Conservation (phyloP, 2,888 invertebrate genomes). For the Hedya salicella region DNA sequence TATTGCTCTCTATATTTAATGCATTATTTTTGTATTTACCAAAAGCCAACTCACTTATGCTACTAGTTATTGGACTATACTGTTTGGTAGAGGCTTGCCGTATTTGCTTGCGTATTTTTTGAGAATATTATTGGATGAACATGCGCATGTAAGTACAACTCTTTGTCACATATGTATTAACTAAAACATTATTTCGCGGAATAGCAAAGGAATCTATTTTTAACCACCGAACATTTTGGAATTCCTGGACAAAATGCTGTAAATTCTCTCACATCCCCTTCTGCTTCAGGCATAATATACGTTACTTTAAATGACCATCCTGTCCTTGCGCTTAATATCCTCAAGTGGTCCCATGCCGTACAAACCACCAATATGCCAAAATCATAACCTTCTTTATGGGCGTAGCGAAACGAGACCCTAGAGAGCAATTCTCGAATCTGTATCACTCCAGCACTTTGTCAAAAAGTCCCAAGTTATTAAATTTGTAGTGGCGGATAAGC, state of each 20-base stretch:
- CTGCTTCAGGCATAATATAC: not conserved
- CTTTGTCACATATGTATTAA: too few species aligned
- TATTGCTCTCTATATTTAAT: too few species aligned
- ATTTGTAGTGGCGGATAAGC: not conserved
- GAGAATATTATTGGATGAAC: too few species aligned
- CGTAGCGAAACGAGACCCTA: conserved; percentile 39
- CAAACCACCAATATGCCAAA: conserved; percentile 30
- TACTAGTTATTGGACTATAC: too few species aligned
- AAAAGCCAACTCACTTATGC: too few species aligned
- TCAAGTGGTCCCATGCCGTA: conserved; percentile 23
- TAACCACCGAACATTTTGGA: too few species aligned
- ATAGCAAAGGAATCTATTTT: too few species aligned
- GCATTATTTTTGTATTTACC: too few species aligned
- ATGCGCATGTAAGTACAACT: too few species aligned
- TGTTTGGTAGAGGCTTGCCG: too few species aligned
- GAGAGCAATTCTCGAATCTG: conserved; percentile 27
- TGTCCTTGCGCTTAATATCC: conserved; percentile 7
- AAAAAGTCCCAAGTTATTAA: not conserved
- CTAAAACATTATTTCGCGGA: too few species aligned
- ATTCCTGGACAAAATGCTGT: not conserved
- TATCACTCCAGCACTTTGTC: not conserved
- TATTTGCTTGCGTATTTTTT: too few species aligned
- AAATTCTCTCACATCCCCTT: not conserved
- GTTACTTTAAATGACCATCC: not conserved
- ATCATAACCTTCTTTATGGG: conserved; percentile 47